A percentile compares a stretch with the other conserved stretches of the same genome.
Conservation (phyloP, 1,140 invertebrate species). For the Caenorhabditis remanei region DNA sequence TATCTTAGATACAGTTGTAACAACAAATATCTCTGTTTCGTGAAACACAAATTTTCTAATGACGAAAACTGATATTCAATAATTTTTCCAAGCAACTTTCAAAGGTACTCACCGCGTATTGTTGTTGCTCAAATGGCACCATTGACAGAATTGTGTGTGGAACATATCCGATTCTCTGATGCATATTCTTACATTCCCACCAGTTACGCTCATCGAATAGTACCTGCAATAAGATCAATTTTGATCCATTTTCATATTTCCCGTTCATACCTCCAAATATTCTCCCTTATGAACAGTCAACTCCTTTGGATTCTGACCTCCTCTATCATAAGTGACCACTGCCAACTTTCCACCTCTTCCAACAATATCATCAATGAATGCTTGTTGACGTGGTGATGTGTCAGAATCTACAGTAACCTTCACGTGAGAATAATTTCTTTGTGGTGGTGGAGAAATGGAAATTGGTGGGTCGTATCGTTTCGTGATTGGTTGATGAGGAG, state of each 20-base stretch:
- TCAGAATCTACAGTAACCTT: conserved; percentile 40
- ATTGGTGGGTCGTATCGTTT: conserved; percentile 16
- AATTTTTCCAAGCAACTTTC: no score
- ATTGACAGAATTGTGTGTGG: conserved; percentile 93
- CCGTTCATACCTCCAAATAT: conserved; percentile 86
- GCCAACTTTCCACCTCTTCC: conserved; percentile 85
- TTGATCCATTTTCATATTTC: not conserved
- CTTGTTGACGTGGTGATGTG: conserved; percentile 68
- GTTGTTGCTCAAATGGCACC: conserved; percentile 55
- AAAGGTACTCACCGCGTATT: conserved; percentile 43
- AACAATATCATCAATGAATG: conserved; percentile 70
- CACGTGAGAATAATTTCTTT: conserved; percentile 31
- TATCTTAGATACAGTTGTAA: no score
- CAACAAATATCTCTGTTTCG: no score
- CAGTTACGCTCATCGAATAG: conserved; percentile 95
- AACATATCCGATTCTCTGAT: conserved; percentile 83
- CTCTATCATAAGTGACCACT: conserved; percentile 92
- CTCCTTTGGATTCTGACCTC: conserved; percentile 98
- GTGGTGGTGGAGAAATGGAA: conserved; percentile 45
- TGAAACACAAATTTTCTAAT: no score
- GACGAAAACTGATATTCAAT: no score
- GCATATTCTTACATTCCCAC: conserved; percentile 93
- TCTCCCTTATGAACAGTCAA: conserved; percentile 94
- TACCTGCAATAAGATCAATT: conserved; percentile 81
- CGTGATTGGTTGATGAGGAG: not conserved